These are phyloP conservation scores for Girardinichthys multiradiatus DNA, from an alignment of 2,113 vertebrate genomes.

Conservation along the genomic window DNA sequence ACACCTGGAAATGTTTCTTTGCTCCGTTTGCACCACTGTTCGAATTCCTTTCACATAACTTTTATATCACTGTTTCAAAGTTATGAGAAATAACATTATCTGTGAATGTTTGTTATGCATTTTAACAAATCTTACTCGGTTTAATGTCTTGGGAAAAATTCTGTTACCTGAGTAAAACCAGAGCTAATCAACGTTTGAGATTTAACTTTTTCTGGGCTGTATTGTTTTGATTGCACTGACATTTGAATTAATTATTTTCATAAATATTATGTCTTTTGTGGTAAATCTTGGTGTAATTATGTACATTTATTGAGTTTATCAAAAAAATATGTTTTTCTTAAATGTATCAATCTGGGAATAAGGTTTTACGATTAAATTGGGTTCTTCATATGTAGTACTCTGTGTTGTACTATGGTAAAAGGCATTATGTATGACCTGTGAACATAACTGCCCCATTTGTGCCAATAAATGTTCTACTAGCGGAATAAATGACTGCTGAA, in stretches of 20 bases:
- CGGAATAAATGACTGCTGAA: too few relatives aligned
- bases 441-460: neutral
- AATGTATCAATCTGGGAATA: too few relatives aligned
- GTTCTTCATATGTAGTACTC: neutral
- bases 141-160: neutral
- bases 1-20: neutral
- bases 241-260: neutral
- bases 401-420: neutral
- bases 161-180: too few relatives aligned
- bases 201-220: neutral
- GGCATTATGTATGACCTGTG: neutral
- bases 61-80: neutral
- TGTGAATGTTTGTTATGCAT: neutral
- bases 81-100: neutral
- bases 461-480: neutral
- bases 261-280: neutral
- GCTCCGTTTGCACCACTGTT: neutral
- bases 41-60: neutral
- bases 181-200: too few relatives aligned
- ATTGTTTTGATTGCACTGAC: neutral
- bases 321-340: too few relatives aligned
- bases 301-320: neutral
- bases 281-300: neutral
- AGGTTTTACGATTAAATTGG: neutral
- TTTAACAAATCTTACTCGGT: neutral